Conservation (phyloP, 2,888 invertebrate species). For the Hermaeophaga mercurialis region DNA sequence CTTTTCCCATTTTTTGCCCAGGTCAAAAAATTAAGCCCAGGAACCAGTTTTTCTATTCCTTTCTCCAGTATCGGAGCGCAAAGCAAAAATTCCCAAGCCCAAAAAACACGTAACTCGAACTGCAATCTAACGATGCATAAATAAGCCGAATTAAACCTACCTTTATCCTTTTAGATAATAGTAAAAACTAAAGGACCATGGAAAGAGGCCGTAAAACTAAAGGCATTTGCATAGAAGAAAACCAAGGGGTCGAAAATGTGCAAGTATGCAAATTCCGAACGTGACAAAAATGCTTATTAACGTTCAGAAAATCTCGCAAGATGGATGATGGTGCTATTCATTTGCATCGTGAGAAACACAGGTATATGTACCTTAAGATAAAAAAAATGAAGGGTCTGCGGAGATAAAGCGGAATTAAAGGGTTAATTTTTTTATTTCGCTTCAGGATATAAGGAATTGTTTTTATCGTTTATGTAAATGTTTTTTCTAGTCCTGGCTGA, state of each 20-base stretch:
- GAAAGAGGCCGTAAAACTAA: conserved; percentile 34
- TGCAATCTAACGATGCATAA: conserved; percentile 40
- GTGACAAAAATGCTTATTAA: conserved; percentile 36
- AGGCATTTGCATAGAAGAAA: conserved; percentile 31
- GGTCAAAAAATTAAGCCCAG: conserved; percentile 1
- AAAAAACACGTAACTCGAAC: conserved; percentile 26
- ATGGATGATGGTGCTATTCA: conserved; percentile 35
- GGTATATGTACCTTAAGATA: conserved; percentile 27
- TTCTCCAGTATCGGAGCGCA: not conserved
- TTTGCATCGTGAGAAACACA: conserved; percentile 37
- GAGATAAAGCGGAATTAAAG: conserved; percentile 37
- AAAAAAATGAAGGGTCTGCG: conserved; percentile 29
- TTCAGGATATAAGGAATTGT: conserved; percentile 29
- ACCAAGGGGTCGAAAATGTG: conserved; percentile 16
- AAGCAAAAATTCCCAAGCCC: conserved; percentile 14
- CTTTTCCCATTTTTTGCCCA: too few species aligned
- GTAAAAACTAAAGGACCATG: conserved; percentile 36
- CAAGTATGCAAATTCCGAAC: conserved; percentile 26
- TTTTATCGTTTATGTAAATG: conserved; percentile 28
- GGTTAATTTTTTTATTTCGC: conserved; percentile 38
- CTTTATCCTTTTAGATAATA: conserved; percentile 44
- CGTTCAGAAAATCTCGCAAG: conserved; percentile 34
- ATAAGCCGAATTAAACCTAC: conserved; percentile 43
- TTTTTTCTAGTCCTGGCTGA: conserved; percentile 1
- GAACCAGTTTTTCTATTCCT: conserved; percentile 18